These are phyloP conservation scores for Heterodera filipjevi DNA, from an alignment of 2,888 invertebrate genomes.

Conservation along the genomic window DNA sequence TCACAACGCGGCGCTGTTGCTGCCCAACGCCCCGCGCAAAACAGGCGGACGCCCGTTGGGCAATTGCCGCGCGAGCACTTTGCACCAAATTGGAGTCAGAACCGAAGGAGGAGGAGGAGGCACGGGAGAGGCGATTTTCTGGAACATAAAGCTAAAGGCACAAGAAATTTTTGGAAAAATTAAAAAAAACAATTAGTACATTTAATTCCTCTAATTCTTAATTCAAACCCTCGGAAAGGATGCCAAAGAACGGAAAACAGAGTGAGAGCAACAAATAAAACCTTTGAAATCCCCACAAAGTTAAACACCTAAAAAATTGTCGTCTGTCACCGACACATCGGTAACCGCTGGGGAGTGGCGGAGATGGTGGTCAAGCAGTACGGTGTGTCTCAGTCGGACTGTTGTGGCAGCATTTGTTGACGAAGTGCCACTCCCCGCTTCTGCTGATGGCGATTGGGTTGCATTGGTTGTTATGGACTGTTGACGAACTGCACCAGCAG, in stretches of 20 bases:
- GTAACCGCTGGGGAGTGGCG: no score
- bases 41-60: constrained; percentile 6
- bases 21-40: background rate
- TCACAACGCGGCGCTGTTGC: background rate
- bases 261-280: no score
- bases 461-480: no score
- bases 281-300: no score
- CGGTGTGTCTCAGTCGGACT: background rate
- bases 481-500: no score
- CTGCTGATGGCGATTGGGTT: no score
- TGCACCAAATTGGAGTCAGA: constrained; percentile 34
- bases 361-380: background rate
- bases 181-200: no score
- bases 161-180: no score
- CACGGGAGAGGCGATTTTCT: constrained; percentile 31
- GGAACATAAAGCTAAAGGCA: no score
- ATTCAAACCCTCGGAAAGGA: no score
- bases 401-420: background rate
- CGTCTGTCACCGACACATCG: background rate
- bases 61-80: constrained; percentile 9
- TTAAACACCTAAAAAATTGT: background rate
- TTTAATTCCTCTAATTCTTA: no score
- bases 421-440: background rate
- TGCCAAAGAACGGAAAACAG: no score
- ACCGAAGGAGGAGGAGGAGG: constrained; percentile 30